phyloP scores from a whole-genome alignment of 2,797 vertebrate species.

The Acanthurus tractus region DNA sequence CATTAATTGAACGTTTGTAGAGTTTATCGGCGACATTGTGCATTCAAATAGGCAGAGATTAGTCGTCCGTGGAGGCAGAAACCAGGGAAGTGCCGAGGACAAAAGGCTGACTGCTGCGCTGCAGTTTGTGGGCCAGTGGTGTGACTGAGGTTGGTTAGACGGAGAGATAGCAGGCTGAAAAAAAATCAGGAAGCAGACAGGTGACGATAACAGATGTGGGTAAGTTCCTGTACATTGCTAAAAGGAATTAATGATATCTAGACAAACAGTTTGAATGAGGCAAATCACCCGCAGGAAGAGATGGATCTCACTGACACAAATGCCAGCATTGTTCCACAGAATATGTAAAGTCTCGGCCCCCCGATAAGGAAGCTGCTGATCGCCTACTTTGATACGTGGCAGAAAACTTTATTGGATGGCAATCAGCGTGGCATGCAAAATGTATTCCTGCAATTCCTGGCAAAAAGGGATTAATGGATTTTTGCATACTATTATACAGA shows the following conservation, averaged over 20 bases:
- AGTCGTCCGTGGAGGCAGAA: slow-evolving; percentile 43
- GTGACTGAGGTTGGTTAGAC: slow-evolving; percentile 50
- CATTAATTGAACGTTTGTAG: slow-evolving; percentile 59
- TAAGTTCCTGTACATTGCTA: slow-evolving; percentile 77
- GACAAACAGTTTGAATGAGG: slow-evolving; percentile 65
- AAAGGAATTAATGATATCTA: slow-evolving; percentile 80
- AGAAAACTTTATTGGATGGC: slow-evolving; percentile 76
- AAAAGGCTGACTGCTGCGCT: slow-evolving; percentile 69
- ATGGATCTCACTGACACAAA: slow-evolving; percentile 52
- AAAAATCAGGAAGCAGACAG: slow-evolving; percentile 69
- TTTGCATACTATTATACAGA: slow-evolving; percentile 56
- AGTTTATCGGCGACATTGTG: slow-evolving; percentile 67
- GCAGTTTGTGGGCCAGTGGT: slow-evolving; percentile 47
- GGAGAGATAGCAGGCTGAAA: slow-evolving; percentile 57
- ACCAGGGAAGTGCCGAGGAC: slow-evolving; percentile 59
- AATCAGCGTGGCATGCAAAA: slow-evolving; percentile 54
- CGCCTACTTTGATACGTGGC: slow-evolving; percentile 62
- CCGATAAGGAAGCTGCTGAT: slow-evolving; percentile 62
- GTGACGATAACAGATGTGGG: slow-evolving; percentile 58
- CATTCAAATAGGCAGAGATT: slow-evolving; percentile 78
- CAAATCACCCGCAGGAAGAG: slow-evolving; percentile 64
- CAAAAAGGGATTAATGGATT: slow-evolving; percentile 54
- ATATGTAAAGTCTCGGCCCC: slow-evolving; percentile 73
- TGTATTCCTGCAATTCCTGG: slow-evolving; percentile 66
- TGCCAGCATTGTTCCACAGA: slow-evolving; percentile 64